Percentiles rank a stretch among this genome's conserved stretches.
Conservation (phyloP, 2,888 invertebrate genomes). For the Limenitis camilla region DNA sequence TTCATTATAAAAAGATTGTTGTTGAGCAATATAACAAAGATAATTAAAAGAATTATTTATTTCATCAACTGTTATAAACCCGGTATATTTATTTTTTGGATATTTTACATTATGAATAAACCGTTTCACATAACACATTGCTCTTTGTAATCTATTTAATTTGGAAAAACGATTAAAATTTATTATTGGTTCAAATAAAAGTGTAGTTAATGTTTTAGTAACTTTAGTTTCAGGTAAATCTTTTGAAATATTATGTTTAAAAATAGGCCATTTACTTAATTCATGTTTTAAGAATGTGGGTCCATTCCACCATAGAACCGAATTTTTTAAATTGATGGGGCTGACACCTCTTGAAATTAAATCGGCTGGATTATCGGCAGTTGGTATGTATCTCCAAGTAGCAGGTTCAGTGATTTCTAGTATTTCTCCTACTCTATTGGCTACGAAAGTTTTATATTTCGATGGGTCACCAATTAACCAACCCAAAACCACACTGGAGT, state of each 20-base stretch:
- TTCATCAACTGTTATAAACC: conserved; percentile 11
- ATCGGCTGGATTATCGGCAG: too few species aligned
- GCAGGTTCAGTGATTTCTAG: conserved; percentile 9
- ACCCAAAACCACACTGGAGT: conserved; percentile 21
- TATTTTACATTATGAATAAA: conserved; percentile 20
- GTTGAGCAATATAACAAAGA: not conserved
- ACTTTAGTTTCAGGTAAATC: not conserved
- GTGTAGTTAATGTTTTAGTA: not conserved
- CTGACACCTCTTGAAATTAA: not conserved
- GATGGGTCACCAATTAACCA: conserved; percentile 11
- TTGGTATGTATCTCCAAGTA: too few species aligned
- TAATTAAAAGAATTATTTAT: too few species aligned
- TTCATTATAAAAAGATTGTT: not conserved
- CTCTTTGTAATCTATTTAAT: conserved; percentile 11
- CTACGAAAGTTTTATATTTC: conserved; percentile 19
- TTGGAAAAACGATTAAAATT: conserved; percentile 10
- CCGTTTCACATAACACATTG: conserved; percentile 13
- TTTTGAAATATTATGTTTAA: not conserved
- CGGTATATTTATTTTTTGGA: conserved; percentile 7
- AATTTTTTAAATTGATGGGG: conserved; percentile 5
- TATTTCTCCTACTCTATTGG: conserved; percentile 20
- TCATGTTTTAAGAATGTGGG: conserved; percentile 9
- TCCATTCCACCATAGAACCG: conserved; percentile 14
- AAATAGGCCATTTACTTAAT: conserved; percentile 6
- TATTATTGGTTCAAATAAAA: conserved; percentile 4